phyloP scores from a whole-genome alignment of 2,113 vertebrate species.

The Myocastor coypus region DNA sequence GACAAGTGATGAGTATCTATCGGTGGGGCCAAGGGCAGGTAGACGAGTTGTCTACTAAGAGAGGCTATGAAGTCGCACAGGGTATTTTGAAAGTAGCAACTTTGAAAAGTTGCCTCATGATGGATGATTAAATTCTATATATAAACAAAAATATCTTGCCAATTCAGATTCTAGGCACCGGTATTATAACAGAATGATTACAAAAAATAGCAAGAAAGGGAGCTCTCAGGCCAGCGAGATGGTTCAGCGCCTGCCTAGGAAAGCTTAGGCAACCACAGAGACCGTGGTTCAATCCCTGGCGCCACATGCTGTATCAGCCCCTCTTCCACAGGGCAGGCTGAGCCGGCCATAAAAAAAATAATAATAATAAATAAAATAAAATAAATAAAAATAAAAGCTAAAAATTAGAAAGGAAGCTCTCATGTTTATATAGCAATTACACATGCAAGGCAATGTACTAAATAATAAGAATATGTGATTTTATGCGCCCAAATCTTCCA shows the following conservation, averaged over 20 bases:
- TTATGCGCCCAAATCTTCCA: neutral
- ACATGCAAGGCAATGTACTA: neutral
- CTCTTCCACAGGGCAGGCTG: too few species aligned
- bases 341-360: too few species aligned
- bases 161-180: neutral
- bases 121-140: neutral
- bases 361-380: too few species aligned
- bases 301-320: too few species aligned
- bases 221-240: neutral
- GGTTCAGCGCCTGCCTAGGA: too few species aligned
- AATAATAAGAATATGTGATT: neutral
- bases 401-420: neutral
- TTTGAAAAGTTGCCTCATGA: neutral
- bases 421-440: neutral
- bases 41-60: neutral
- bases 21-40: neutral
- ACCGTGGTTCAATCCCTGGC: too few species aligned
- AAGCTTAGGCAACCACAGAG: too few species aligned
- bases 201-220: neutral
- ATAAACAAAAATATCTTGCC: neutral
- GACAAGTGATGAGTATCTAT: neutral
- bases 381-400: too few species aligned
- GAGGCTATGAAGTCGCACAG: accelerated
- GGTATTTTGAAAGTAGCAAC: neutral
- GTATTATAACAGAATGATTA: neutral